Percentiles rank a stretch among this genome's conserved stretches.
Evolutionary conservation across 2,113 vertebrate genomes (phyloP).

Genomic region (Tylochromis polylepis): DNA sequence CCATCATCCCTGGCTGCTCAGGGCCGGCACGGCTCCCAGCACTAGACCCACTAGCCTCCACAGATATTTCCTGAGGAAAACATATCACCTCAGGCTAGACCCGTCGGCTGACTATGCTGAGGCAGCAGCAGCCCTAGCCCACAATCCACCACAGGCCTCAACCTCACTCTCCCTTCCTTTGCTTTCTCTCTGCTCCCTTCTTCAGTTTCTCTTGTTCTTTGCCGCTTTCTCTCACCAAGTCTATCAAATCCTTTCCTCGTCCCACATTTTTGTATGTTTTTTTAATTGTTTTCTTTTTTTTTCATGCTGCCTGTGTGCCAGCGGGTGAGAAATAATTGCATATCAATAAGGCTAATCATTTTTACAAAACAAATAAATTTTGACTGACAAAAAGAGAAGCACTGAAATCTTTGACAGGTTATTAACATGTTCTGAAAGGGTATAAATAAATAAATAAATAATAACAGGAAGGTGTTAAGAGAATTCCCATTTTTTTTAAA

Average conservation of each 20-base stretch:
- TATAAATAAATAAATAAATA: background rate
- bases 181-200: constrained; percentile 6
- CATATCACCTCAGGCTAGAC: constrained; percentile 66
- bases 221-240: background rate
- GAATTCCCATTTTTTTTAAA: background rate
- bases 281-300: background rate
- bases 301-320: background rate
- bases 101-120: constrained; percentile 59
- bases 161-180: constrained; percentile 41
- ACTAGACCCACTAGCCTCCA: constrained; percentile 58
- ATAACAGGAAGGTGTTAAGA: background rate
- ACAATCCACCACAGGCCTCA: constrained; percentile 66
- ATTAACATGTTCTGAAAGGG: background rate
- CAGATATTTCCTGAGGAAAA: constrained; percentile 80
- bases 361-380: constrained; percentile 31
- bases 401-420: background rate
- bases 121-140: constrained; percentile 66
- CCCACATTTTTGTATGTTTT: background rate
- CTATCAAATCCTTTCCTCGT: background rate
- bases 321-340: constrained; percentile 7
- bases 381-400: background rate
- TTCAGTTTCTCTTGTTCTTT: background rate
- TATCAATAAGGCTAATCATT: constrained; percentile 18
- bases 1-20: constrained; percentile 3
- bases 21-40: constrained; percentile 48